Evolutionary conservation across 1,140 invertebrate species (phyloP).

Genomic region (Kradibia gibbosae): DNA sequence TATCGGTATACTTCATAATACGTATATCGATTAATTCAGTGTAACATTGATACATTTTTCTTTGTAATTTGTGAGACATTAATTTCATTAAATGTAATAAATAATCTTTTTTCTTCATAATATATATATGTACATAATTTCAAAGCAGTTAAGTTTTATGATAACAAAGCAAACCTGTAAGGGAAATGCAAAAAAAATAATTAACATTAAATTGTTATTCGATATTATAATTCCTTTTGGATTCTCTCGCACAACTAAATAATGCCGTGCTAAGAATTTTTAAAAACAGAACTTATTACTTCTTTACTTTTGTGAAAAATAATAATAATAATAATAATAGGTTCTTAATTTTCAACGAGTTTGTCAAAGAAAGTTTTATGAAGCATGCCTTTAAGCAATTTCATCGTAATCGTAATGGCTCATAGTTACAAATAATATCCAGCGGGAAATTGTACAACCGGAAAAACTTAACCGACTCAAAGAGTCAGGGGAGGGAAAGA

Average conservation of each 20-base stretch:
- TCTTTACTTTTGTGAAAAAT: not conserved
- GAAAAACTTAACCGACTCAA: not conserved
- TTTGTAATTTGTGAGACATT: no score
- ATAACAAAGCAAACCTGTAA: not conserved
- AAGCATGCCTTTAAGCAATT: not conserved
- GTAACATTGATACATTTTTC: no score
- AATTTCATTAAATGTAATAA: not conserved
- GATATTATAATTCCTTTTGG: no score
- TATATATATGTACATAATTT: no score
- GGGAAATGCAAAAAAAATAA: not conserved
- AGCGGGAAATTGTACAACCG: not conserved
- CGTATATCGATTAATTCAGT: no score
- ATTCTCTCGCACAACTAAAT: no score
- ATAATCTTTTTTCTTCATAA: not conserved
- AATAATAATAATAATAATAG: not conserved
- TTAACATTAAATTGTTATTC: not conserved
- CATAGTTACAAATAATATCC: not conserved
- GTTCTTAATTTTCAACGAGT: not conserved
- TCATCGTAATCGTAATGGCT: not conserved
- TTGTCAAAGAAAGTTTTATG: not conserved
- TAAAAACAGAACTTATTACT: not conserved
- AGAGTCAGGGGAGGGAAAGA: not conserved
- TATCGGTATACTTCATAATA: no score
- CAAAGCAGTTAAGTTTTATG: not conserved
- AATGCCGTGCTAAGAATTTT: not conserved